These are phyloP conservation scores for Hippopotamyrus pictus DNA, from an alignment of 2,797 vertebrate species.

Conservation along the genomic window DNA sequence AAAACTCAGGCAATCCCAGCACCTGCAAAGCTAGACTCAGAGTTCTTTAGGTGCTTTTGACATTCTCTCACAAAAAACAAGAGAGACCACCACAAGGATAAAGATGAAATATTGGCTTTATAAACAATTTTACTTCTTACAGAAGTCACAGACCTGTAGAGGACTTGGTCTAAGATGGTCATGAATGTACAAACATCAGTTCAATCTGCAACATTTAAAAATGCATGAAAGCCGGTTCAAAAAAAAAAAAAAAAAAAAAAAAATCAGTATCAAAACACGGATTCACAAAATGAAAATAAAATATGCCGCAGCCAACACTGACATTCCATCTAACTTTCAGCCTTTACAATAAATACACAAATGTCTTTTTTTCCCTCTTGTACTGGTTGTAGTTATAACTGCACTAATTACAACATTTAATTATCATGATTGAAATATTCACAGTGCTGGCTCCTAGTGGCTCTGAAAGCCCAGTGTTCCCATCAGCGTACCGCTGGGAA, in stretches of 20 bases:
- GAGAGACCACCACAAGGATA: neutral
- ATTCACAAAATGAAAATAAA: neutral
- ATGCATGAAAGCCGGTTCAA: neutral
- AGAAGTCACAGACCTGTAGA: neutral
- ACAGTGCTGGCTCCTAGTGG: neutral
- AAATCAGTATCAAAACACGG: neutral
- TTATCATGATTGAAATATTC: neutral
- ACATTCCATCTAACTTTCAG: neutral
- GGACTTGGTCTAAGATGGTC: neutral
- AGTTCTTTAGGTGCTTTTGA: neutral
- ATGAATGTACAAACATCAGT: neutral
- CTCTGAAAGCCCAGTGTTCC: neutral
- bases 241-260: neutral
- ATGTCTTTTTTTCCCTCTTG: neutral
- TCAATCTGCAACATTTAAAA: slow-evolving; percentile 7
- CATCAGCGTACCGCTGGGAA: neutral
- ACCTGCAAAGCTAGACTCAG: neutral
- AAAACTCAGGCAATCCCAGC: neutral
- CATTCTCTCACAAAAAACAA: neutral
- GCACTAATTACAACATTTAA: neutral
- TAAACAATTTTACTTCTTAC: neutral
- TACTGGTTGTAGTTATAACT: neutral
- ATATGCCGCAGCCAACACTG: neutral
- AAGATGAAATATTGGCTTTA: slow-evolving; percentile 3
- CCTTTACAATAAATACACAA: neutral